Percentiles rank a stretch among this genome's conserved stretches.
These are phyloP conservation scores for Acleris laterana DNA, from an alignment of 2,888 invertebrate species.

Conservation along the genomic window DNA sequence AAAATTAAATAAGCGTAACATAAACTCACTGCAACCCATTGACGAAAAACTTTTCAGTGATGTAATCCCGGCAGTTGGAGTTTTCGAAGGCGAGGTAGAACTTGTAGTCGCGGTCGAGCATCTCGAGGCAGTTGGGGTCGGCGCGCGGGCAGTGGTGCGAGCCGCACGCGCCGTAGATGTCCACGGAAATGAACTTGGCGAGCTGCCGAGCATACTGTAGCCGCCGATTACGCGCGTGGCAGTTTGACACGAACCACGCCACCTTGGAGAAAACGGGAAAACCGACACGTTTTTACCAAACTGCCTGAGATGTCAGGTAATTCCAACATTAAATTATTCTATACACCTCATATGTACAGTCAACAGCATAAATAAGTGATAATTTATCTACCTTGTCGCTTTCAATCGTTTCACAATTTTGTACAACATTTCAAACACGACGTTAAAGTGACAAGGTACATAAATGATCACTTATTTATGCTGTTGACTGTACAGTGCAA, in stretches of 20 bases:
- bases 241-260: constrained; percentile 99
- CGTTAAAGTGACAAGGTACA: too few relatives aligned
- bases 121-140: constrained; percentile 93
- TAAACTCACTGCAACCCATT: constrained; percentile 93
- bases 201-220: constrained; percentile 94
- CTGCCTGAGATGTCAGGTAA: too few relatives aligned
- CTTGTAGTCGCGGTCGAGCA: constrained; percentile 96
- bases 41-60: constrained; percentile 98
- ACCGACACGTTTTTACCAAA: not conserved
- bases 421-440: too few relatives aligned
- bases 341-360: too few relatives aligned
- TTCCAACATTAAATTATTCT: too few relatives aligned
- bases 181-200: constrained; percentile 93
- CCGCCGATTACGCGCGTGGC: constrained; percentile 95
- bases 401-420: too few relatives aligned
- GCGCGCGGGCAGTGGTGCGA: constrained; percentile 92
- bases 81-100: constrained; percentile 99
- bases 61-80: constrained; percentile 97
- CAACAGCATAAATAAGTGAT: too few relatives aligned
- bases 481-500: too few relatives aligned
- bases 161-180: constrained; percentile 96
- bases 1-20: too few relatives aligned
- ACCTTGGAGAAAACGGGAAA: constrained; percentile 76
- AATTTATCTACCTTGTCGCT: too few relatives aligned
- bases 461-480: too few relatives aligned